Base-by-base conservation (phyloP, 2,113 vertebrate genomes). In the Morone chrysops region DNA sequence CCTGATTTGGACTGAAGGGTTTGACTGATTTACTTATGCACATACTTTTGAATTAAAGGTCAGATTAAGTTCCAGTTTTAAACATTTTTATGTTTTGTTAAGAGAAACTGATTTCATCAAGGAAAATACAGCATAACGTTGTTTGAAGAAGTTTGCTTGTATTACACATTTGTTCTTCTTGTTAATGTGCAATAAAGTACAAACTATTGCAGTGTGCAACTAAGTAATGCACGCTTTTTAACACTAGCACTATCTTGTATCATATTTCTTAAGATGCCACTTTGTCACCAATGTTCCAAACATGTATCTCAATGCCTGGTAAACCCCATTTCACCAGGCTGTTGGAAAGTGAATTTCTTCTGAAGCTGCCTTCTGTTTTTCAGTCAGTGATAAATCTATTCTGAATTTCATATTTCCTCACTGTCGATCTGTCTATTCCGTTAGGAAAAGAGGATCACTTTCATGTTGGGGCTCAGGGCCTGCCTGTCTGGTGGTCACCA, bases 381-480 rank as follows among this genome's bases (percentile, higher is more conserved):
- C 83, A 75, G 75, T 78, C 61, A 57, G 48, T 80, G 86, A 92
- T 84, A 17, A 83, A 89, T 85, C 66, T 84, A 84, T 88, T 84
- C 40, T 65, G 76, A 83, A 70, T 83, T 65, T 60, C 75, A 48
- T 70, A 71, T 70, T 67, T 60, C 43, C 50, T 75, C 69, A 13
- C 78, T 76, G 73, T 76, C 77, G 83, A 3, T 74, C 60, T 7
- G 62, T 80, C 74, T 73, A 67, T 84, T 87, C 83, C 85, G 68
- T 80, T 54, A 82, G 74, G 80, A 85, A 54, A 56, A 66, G 38
- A 78, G n/a, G 10, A 80, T 81, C 38, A 60, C 76, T 79, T 88
- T 84, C 60, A 87, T 77, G 70, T 77, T 74, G n/a, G 54, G 25
- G 76, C 59, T 66, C 6, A 13, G 71, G 65, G 74, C 53, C 86